Percentiles rank a stretch among this genome's conserved stretches.
phyloP scores from a whole-genome alignment of 2,797 vertebrate species.

The Dryobates pubescens region DNA sequence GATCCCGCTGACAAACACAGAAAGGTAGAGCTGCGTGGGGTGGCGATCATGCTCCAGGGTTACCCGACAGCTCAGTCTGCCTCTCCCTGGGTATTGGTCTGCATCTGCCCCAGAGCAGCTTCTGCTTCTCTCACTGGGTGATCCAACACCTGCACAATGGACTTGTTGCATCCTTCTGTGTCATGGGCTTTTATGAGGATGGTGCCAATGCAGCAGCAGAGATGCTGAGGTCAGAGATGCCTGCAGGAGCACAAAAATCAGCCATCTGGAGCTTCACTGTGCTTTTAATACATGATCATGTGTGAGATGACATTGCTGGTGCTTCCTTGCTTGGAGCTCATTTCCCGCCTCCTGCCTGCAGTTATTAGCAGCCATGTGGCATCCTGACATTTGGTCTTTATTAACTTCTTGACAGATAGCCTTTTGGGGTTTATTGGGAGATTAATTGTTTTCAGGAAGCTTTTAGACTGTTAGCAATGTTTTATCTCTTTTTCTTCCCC shows the following conservation, averaged over 20 bases:
- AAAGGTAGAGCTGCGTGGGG: neutral
- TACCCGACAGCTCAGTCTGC: neutral
- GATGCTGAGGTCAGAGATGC: neutral
- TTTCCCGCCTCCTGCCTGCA: slow-evolving; percentile 11
- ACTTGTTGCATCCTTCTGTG: neutral
- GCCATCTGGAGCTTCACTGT: neutral
- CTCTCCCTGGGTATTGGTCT: neutral
- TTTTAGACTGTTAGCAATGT: slow-evolving; percentile 11
- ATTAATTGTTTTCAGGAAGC: slow-evolving; percentile 43
- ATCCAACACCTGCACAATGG: neutral
- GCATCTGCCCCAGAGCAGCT: neutral
- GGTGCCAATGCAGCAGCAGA: neutral
- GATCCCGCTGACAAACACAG: neutral
- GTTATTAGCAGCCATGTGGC: slow-evolving; percentile 1
- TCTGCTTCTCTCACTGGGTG: neutral
- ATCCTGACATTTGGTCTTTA: slow-evolving; percentile 45
- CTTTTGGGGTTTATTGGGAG: slow-evolving; percentile 22
- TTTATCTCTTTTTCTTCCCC: neutral
- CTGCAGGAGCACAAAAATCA: neutral
- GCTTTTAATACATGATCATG: neutral
- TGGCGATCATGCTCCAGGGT: rapidly evolving
- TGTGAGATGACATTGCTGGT: neutral
- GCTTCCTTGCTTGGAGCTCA: neutral
- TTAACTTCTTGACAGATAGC: slow-evolving; percentile 33
- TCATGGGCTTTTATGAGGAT: rapidly evolving